Evolutionary conservation across 2,888 invertebrate species (phyloP), one percentile per base, ranked within the genome.

Genomic region (Megalurothrips usitatus): DNA sequence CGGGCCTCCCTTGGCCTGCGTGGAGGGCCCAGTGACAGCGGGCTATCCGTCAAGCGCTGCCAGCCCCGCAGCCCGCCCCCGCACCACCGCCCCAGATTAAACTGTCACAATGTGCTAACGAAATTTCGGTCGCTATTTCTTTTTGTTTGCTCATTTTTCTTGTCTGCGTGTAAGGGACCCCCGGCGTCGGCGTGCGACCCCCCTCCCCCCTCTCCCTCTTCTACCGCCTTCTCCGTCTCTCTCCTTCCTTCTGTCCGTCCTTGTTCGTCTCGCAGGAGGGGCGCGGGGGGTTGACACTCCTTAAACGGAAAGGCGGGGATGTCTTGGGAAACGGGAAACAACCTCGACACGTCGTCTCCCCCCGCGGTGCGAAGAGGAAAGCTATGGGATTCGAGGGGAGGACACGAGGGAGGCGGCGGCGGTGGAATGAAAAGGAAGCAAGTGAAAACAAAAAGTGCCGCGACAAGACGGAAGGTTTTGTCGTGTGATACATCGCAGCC

Each of bases 51-150:
- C 68, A 68, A 23, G 23, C 23, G 23, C 68, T 23, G 23, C 68
- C 23, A 68, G n/a, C 68, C 23, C 68, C 23, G 11, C 68, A 43
- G 34, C 34, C 34, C 34, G 6, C 34, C 34, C 34, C 34, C 34
- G 2, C 34, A 43, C 34, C 23, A n/a, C 68, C 68, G 68, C 3
- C 68, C 68, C 68, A 68, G 68, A 68, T 68, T 68, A 68, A 68
- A 68, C 68, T 68, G 68, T 68, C 68, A 68, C 68, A 68, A 68
- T 68, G 68, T 68, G 68, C 68, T 68, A 68, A 68, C 68, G 68
- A 68, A 68, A 68, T 68, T 68, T 68, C 68, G 68, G 68, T 68
- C 68, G 68, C 68, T 68, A 68, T 68, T 68, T 68, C 68, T 68
- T 68, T 43, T 68, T 68, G 68, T 68, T 68, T 68, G 68, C 68